Evolutionary conservation across 2,888 invertebrate species (phyloP), one percentile per base, ranked within the genome.

Genomic region (Eulithis prunata): DNA sequence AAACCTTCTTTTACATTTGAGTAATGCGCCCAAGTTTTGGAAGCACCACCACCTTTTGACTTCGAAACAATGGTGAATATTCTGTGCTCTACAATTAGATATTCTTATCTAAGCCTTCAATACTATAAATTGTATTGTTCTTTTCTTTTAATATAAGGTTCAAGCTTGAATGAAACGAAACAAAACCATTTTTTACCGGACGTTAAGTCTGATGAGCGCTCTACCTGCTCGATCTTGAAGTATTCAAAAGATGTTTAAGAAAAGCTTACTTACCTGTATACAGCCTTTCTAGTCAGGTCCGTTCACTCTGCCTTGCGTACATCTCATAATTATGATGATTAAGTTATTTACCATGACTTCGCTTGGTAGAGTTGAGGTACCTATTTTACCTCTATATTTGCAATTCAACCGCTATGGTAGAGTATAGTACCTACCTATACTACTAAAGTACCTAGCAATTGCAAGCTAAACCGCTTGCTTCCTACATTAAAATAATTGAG

Each of bases 141-240:
- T 70, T 47, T 69, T 64, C 41, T 70, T 47, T 68, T 49, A 14
- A 49, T 13, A 56, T 63, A 57, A 57, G 28, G 43, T 41, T 51
- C 41, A 55, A 21, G n/a, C 32, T 58, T 55, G 68, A 57, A 66
- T 67, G 57, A 52, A 49, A 53, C 56, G 57, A 69, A 68, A 71
- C 64, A 67, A 70, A 57, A 62, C 60, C 41, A 51, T 47, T 59
- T 62, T 66, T 55, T 60, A 11, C 32, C 47, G 54, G 41, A 12
- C 32, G 28, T 45, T n/a, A 28, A 13, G 11, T 53, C 38, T 58
- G 38, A 64, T 58, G 56, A 56, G 49, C 12, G 49, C 58, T 69
- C 65, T 73, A 73, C 73, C 73, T 72, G 73, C 58, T 62, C 14
- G 36, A 60, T 51, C 57, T 53, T 28, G 43, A 55, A 62, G 46